Evolutionary conservation across 2,797 vertebrate genomes (phyloP), one percentile per base, ranked within the genome.

Genomic region (Myiotriccus ornatus): DNA sequence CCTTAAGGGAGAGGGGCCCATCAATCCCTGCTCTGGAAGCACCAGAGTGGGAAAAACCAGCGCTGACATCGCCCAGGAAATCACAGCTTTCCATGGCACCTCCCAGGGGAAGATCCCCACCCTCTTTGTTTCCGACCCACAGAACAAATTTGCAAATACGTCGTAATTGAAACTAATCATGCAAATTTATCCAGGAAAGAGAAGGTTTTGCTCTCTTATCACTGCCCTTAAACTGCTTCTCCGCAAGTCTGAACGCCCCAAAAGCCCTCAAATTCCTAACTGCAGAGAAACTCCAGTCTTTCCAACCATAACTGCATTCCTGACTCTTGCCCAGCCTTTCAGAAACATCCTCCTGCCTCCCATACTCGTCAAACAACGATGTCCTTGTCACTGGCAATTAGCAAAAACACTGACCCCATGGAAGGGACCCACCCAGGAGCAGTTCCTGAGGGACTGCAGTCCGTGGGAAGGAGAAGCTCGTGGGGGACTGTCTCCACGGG

Each of bases 1-100:
- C 3, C 1, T 87, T 64, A 91, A 64, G 82, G 88, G 93, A 60
- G 3, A 76, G 27, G 23, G 49, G 52, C 67, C 84, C 70, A 70
- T 86, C 93, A 81, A 88, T 94, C 87, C 73, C 52, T 37, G 24
- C 77, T 47, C 43, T 70, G 88, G 89, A 91, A 70, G 46, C 85
- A 78, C 19, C 8, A 2, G 64, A 88, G 62, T 57, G 14, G 28
- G 77, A 22, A 32, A 24, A 37, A 68, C 67, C 77, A 69, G 32
- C 76, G 63, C 56, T 19, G 12, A 32, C 0, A 3, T 34, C 23
- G 12, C 83, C 46, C 15, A 49, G 39, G 55, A 84, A 82, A 81
- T 41, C 30, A 50, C 22, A 64, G 62, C 22, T 84, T 68, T 65
- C 55, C 78, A 24, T 22, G 34, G 50, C 16, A 62, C 28, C 55